Evolutionary conservation across 2,888 invertebrate genomes (phyloP), one percentile per base, ranked within the genome.

Genomic region (Trilocha varians): DNA sequence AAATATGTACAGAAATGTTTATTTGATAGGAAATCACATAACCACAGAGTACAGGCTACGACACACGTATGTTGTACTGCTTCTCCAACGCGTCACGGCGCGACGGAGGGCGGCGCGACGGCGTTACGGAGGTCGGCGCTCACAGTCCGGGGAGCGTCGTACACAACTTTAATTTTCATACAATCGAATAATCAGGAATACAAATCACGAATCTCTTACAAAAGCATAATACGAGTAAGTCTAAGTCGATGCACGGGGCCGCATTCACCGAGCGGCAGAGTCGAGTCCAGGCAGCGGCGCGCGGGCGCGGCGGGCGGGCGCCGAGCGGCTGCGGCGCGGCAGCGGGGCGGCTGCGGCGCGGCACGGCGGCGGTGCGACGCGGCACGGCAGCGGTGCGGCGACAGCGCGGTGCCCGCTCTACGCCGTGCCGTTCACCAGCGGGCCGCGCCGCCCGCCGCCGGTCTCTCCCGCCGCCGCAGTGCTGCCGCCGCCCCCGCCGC

Each of bases 1-100:
- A 76, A 84, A 78, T 86, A 86, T 85, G 84, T 85, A 85, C 85
- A 85, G 80, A 80, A 79, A 73, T 71, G 78, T 84, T 82, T 79
- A 77, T 78, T 82, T 74, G 66, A 71, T 75, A 75, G 78, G 80
- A 80, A 77, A 74, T 65, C 72, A 71, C 80, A 72, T 72, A 69
- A 75, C 70, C 71, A 66, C 69, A 65, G 70, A 67, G 69, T 62
- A 67, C 67, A 62, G 63, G 68, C 65, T 73, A 67, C 73, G 69
- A 62, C 62, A 60, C 67, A 62, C 71, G 71, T 62, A 64, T 57
- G 65, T 63, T 61, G 69, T 58, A 66, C 62, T 70, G 62, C 60
- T 62, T 62, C 68, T 65, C 65, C 69, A 69, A 70, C 71, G n/a
- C n/a, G n/a, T n/a, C n/a, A n/a, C n/a, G n/a, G n/a, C n/a, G n/a